Evolutionary conservation across 2,888 invertebrate genomes (phyloP).

Genomic region (Thumatha senex): DNA sequence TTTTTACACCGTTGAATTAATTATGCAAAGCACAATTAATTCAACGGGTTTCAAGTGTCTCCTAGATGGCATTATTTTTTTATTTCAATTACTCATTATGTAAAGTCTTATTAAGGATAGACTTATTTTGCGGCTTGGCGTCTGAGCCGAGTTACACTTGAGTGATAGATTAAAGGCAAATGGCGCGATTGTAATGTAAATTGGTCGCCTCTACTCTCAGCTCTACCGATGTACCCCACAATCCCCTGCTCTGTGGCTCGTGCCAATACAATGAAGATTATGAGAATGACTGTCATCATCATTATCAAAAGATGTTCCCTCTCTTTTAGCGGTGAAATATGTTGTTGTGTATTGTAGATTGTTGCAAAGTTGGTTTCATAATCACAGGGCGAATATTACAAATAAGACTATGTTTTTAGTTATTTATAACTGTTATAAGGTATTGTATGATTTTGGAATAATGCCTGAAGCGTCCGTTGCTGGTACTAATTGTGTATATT

Average conservation of each 20-base stretch:
- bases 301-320: background rate
- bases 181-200: conserved; percentile 30
- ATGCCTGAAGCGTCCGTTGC: too few species aligned
- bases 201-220: conserved; percentile 3
- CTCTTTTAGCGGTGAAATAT: background rate
- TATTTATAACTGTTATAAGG: too few species aligned
- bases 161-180: conserved; percentile 23
- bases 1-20: too few species aligned
- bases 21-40: too few species aligned
- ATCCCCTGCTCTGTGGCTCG: background rate
- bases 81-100: background rate
- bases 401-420: too few species aligned
- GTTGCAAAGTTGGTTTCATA: too few species aligned
- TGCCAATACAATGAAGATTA: background rate
- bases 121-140: background rate
- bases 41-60: too few species aligned
- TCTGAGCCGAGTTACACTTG: conserved; percentile 5
- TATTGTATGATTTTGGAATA: too few species aligned
- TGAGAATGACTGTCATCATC: conserved; percentile 4
- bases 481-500: too few species aligned
- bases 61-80: too few species aligned
- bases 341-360: background rate
- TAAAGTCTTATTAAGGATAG: background rate
- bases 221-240: background rate
- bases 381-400: too few species aligned